Evolutionary conservation across 35 echinoderm and acorn worm species (phyloP).

Genomic region (Acanthaster planci): DNA sequence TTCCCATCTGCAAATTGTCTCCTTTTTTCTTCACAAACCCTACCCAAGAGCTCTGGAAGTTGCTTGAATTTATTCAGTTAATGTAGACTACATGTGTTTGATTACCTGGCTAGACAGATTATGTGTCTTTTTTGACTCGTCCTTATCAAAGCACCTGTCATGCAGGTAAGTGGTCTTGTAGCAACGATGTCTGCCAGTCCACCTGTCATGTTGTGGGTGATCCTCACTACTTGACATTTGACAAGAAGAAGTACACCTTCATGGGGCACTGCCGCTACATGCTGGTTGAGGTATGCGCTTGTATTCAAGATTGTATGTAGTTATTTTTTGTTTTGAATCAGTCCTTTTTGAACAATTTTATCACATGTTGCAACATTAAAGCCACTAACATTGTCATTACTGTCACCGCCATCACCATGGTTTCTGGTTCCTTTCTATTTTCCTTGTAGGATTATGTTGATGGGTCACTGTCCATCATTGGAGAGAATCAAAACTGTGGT

Average conservation of each 20-base stretch:
- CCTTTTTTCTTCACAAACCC: too few relatives aligned
- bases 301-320: too few relatives aligned
- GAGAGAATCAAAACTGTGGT: constrained; percentile 67
- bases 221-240: constrained; percentile 92
- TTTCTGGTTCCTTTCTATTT: neutral
- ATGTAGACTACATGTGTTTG: too few relatives aligned
- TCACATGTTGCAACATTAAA: too few relatives aligned
- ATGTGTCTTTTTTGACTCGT: constrained; percentile 26
- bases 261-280: constrained; percentile 85
- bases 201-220: constrained; percentile 86
- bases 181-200: constrained; percentile 60
- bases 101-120: neutral
- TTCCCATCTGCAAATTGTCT: too few relatives aligned
- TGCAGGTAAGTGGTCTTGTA: constrained; percentile 62
- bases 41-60: too few relatives aligned
- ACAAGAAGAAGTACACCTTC: constrained; percentile 91
- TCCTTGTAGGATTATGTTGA: constrained; percentile 91
- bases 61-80: too few relatives aligned
- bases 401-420: too few relatives aligned
- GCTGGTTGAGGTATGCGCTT: constrained; percentile 69
- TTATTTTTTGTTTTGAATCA: too few relatives aligned
- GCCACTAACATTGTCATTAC: too few relatives aligned
- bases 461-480: constrained; percentile 39
- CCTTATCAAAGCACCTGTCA: constrained; percentile 64
- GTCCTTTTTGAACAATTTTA: too few relatives aligned